Conservation (phyloP, 2,888 invertebrate genomes). For the Leptopilina syphax region DNA sequence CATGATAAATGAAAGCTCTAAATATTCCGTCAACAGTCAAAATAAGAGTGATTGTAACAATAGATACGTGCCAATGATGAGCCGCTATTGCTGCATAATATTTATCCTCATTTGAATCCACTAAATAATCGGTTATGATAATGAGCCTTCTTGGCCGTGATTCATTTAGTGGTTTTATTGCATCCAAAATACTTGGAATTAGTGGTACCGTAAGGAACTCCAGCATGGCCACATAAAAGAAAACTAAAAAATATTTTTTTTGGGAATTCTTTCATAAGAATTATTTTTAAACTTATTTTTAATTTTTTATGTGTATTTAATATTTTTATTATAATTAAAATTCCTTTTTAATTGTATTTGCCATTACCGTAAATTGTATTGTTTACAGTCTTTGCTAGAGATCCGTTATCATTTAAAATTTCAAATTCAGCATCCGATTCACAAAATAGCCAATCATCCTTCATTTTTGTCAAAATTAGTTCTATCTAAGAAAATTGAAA, state of each 20-base stretch:
- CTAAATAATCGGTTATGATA: constrained; percentile 3
- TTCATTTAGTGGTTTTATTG: not conserved
- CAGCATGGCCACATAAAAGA: not conserved
- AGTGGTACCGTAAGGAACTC: not conserved
- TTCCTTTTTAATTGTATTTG: no score
- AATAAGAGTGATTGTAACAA: not conserved
- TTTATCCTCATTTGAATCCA: not conserved
- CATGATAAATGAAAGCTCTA: not conserved
- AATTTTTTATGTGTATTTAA: not conserved
- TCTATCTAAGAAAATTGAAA: not conserved
- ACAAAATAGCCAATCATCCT: not conserved
- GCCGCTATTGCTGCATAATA: not conserved
- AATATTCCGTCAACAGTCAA: not conserved
- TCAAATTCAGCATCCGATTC: not conserved
- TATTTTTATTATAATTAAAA: not conserved
- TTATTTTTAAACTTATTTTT: not conserved
- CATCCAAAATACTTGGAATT: not conserved
- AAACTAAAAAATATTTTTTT: not conserved
- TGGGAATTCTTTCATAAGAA: no score
- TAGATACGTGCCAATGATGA: not conserved
- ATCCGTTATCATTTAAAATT: not conserved
- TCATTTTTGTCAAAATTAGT: not conserved
- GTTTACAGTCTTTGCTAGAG: not conserved
- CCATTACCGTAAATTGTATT: not conserved
- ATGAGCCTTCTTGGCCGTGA: not conserved